Base-by-base conservation (phyloP, 2,797 vertebrate genomes). In the Pangasius djambal region DNA sequence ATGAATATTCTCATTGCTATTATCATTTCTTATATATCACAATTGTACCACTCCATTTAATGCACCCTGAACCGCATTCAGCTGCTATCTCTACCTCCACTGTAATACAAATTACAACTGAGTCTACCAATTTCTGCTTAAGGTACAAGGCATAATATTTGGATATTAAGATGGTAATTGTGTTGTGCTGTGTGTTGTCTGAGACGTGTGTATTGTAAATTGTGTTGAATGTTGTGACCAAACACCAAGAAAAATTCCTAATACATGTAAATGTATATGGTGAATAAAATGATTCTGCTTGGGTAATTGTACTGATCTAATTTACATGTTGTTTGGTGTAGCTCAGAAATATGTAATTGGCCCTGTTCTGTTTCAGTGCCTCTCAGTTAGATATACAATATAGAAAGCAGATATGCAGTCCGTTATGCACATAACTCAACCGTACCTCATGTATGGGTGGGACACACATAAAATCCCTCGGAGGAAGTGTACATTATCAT, bases 391-490 rank as follows among this genome's bases (percentile, higher is more conserved):
- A 69, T 34, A 18, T 15, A 34, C 15, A 3, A 18, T 69, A 18
- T 34, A 3, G 34, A 37, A 37, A 70, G 34, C 31, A 7, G 34
- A 70, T 37, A 37, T 3, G 69, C 69, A 70, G 69, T 20, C 34
- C 69, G n/a, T 25, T 50, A 20, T 77, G 44, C 25, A 75, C 74
- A 28, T n/a, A 28, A 48, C 12, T 28, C 72, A 48, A 28, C 4
- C 22, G 44, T 22, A 44, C 20, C n/a, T 50, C 1, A n/a, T 50
- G 28, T 52, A 50, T 77, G 44, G 44, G 25, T 50, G 25, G 12
- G 63, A 83, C 90, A 85, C 84, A 81, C 63, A 75, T 72, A 25
- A 85, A 86, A 86, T 88, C 90, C 79, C 88, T 92, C 88, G 91
- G 91, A 86, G 55, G 70, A 16, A 44, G 10, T 28, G 37, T 63